Conservation (phyloP, 2,113 vertebrate genomes). For the Ageneiosus marmoratus region DNA sequence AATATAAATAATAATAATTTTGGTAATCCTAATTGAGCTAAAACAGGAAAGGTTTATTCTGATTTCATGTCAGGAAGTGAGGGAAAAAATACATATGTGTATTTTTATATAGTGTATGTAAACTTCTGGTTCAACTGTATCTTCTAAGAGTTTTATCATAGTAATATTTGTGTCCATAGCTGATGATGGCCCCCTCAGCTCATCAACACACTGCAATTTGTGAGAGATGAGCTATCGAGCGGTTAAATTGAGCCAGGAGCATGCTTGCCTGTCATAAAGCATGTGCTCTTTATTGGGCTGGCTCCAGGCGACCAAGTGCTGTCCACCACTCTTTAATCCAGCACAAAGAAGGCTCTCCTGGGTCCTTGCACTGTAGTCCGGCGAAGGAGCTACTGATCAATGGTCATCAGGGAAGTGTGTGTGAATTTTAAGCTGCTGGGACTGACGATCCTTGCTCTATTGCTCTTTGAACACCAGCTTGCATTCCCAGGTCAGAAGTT, state of each 20-base stretch:
- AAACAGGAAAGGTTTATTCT: too few species aligned
- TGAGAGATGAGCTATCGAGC: constrained; percentile 74
- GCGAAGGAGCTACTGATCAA: constrained; percentile 60
- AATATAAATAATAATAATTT: too few species aligned
- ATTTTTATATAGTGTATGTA: too few species aligned
- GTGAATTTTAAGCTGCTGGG: constrained; percentile 65
- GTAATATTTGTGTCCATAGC: constrained; percentile 36
- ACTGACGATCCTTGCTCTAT: constrained; percentile 60
- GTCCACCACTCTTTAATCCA: constrained; percentile 64
- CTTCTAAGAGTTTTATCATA: background rate
- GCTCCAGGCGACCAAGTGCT: constrained; percentile 28
- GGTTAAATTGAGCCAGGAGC: constrained; percentile 61
- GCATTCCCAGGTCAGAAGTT: constrained; percentile 49
- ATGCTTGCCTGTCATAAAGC: constrained; percentile 74
- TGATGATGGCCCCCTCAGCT: constrained; percentile 42
- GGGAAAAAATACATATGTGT: too few species aligned
- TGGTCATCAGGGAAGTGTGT: constrained; percentile 64
- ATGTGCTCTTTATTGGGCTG: constrained; percentile 70
- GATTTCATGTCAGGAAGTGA: too few species aligned
- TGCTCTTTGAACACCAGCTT: constrained; percentile 52
- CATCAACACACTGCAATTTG: constrained; percentile 63
- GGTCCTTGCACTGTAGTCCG: constrained; percentile 54
- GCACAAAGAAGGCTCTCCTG: constrained; percentile 68
- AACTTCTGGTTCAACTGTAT: too few species aligned
- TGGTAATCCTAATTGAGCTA: too few species aligned